phyloP scores from a whole-genome alignment of 2,113 vertebrate genomes.

The Herpetotheres cachinnans region DNA sequence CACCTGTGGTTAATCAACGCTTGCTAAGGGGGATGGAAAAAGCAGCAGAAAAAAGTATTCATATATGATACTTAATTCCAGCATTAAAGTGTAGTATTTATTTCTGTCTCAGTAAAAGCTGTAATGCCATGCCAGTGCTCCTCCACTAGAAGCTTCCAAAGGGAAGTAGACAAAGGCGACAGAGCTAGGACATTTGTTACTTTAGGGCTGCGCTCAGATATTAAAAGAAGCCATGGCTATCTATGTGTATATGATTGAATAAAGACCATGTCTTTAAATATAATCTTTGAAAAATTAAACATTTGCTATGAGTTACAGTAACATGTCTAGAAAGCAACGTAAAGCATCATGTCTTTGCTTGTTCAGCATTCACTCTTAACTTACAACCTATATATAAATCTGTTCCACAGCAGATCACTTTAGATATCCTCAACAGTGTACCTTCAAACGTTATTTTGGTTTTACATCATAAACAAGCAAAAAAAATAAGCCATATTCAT shows the following conservation, averaged over 20 bases:
- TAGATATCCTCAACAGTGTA: background rate
- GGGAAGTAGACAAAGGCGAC: background rate
- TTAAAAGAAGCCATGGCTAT: background rate
- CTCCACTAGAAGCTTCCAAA: slow-evolving; percentile 1
- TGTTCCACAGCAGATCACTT: background rate
- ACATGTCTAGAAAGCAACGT: background rate
- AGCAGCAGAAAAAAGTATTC: background rate
- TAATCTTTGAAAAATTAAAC: background rate
- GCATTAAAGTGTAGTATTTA: background rate
- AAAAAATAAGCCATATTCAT: background rate
- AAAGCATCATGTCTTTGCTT: background rate
- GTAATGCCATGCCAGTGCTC: background rate
- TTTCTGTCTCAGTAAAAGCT: background rate
- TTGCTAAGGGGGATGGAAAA: background rate
- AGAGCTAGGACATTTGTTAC: background rate
- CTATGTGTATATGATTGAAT: background rate
- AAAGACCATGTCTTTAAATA: background rate
- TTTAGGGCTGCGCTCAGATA: background rate
- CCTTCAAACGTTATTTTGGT: background rate
- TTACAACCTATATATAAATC: background rate
- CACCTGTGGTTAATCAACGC: background rate
- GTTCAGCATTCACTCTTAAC: background rate
- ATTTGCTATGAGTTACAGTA: background rate
- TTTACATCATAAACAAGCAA: background rate
- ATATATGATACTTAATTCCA: background rate